phyloP scores from a whole-genome alignment of 2,888 invertebrate genomes.

The Drosophila subsilvestris region DNA sequence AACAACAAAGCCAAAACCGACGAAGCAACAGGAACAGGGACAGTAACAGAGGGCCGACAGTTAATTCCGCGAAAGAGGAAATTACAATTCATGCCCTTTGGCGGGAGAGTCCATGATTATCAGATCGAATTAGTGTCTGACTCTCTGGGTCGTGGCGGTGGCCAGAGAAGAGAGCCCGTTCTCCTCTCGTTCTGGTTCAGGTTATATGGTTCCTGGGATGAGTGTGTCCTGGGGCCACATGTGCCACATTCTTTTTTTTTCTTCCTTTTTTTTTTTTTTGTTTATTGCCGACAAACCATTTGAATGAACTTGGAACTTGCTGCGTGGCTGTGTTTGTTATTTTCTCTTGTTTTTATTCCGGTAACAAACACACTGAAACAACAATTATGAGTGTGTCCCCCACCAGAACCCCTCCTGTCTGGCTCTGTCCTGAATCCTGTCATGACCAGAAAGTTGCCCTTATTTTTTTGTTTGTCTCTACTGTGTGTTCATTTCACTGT shows the following conservation, averaged over 20 bases:
- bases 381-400: constrained; percentile 37
- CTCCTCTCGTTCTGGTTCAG: constrained; percentile 2
- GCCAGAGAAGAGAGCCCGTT: constrained; percentile 42
- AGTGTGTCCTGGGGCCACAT: constrained; percentile 45
- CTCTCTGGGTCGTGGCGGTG: constrained; percentile 36
- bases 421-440: constrained; percentile 57
- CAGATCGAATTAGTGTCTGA: constrained; percentile 84
- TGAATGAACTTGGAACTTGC: constrained; percentile 72
- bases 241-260: constrained; percentile 27
- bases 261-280: constrained; percentile 39
- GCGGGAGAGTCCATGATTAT: constrained; percentile 82
- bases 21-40: constrained; percentile 56
- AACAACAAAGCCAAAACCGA: constrained; percentile 52
- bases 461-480: constrained; percentile 35
- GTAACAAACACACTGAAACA: constrained; percentile 22
- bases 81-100: constrained; percentile 84
- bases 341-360: constrained; percentile 48
- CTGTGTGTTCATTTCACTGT: constrained; percentile 35
- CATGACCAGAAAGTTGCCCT: constrained; percentile 62
- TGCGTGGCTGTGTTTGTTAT: constrained; percentile 36
- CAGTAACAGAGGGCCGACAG: constrained; percentile 73
- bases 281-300: constrained; percentile 68
- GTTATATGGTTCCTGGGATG: constrained; percentile 31
- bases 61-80: constrained; percentile 84
- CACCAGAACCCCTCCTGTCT: constrained; percentile 1